Evolutionary conservation across 2,797 vertebrate species (phyloP), one percentile per base, ranked within the genome.

Genomic region (Remorina albescens): DNA sequence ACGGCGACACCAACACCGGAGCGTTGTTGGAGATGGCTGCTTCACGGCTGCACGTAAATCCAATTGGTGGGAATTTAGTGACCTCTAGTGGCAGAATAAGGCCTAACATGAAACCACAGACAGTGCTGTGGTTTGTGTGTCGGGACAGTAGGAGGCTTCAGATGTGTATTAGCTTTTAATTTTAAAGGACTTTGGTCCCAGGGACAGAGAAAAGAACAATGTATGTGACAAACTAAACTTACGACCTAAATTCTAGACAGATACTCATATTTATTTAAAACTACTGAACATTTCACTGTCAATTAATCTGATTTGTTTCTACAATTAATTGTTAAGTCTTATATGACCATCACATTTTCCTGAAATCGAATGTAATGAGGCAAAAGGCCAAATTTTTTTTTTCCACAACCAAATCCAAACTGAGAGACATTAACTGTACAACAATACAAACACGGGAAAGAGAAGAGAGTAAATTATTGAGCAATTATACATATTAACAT

Each of bases 71-170:
- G 13, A 4, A 16, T 74, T 60, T 5, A 80, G 71, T 53, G 87
- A 74, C 88, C 81, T 89, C 90, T 84, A 67, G 87, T 87, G 91
- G 86, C 18, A 59, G 34, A 7, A 63, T 49, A 0, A 34, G 60
- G 26, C 2, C 0, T 67, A n/a, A 78, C 8, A 50, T 67, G 1
- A 36, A 32, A n/a, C n/a, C n/a, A 5, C 4, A 19, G 28, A 7
- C 21, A 42, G 6, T 57, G n/a, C 16, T 32, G 18, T 5, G 11
- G n/a, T 41, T 62, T 21, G 6, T 62, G 11, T 46, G 4, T 18
- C n/a, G 26, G 25, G 15, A 61, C 41, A 30, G 8, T 4, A 7
- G 30, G 55, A 8, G 11, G 28, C 18, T 18, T 23, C 13, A 23
- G 5, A 25, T 41, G 9, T 41, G 36, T 9, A 15, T 37, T 21